Base-by-base conservation (phyloP, 2,113 vertebrate genomes). In the Cranoglanis bouderius region DNA sequence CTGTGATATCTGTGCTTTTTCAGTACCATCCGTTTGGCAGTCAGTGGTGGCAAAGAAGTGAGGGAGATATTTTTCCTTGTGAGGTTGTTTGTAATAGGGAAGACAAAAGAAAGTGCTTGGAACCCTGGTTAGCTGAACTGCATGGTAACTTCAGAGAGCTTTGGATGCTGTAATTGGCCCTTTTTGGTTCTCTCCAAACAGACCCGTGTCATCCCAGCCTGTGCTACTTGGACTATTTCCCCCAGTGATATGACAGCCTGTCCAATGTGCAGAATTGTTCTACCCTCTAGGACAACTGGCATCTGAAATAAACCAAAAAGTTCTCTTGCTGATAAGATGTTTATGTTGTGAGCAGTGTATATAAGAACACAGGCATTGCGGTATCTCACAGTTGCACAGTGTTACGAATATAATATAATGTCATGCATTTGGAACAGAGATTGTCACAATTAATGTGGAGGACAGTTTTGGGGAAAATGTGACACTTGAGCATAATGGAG, bases 181-280 rank as follows among this genome's bases (percentile, higher is more conserved):
- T 93, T 89, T 92, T 92, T 92, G 89, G 67, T 89, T 92, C 90
- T 89, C 90, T 74, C 84, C 85, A 88, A 84, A 89, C 87, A 88
- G 89, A 91, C 59, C 80, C 35, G 78, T 87, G 70, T 84, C 82
- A 90, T 89, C 88, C 6, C 32, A 86, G 91, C 67, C 90, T 87
- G 89, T 89, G 61, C 85, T 65, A 72, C 70, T 86, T 88, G 63
- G 88, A 88, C 87, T 92, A 89, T 90, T 93, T 93, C 91, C 93
- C 91, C 88, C 57, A 82, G 91, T 83, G 92, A 93, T 88, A 83
- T 90, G 89, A 91, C 89, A 93, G 93, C 91, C 91, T 87, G 88
- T 85, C 85, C 91, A 86, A 89, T 90, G 87, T 82, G 59, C 12
- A 70, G 77, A 67, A 82, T 53, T 61, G 70, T 77, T 84, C 75